Evolutionary conservation across 2,888 invertebrate species (phyloP), one percentile per base, ranked within the genome.

Genomic region (Parnassius apollo): DNA sequence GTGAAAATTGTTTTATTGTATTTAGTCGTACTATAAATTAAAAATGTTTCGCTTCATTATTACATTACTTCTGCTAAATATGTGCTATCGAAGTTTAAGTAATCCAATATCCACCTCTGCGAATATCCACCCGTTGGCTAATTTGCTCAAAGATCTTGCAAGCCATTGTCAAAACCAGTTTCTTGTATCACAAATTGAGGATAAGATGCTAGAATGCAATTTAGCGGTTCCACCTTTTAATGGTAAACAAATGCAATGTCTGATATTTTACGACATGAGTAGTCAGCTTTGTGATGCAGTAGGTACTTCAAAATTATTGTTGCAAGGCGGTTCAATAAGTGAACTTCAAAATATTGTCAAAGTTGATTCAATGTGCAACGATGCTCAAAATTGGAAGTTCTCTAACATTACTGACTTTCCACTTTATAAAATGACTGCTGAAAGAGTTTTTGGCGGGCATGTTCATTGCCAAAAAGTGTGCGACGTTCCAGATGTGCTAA

Each of bases 211-310:
- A 9, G 74, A 78, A 45, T 91, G 90, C 67, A 72, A 78, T 49
- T 67, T 76, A n/a, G 62, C 69, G 13, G 67, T 71, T 25, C 72
- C 78, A 13, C 75, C 74, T 4, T 75, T 77, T 51, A 71, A 68
- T 25, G 75, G 77, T 61, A 75, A 72, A 55, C 77, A 83, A 65
- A 74, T 85, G 18, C 78, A 82, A 68, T 91, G 91, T 71, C 73
- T 86, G 66, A 78, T 88, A 69, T 90, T 88, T 69, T 88, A 82
- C 64, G 90, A 91, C 55, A 88, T 90, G 68, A 89, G 80, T 69
- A 76, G 57, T 62, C 86, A 83, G 65, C 74, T 91, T 9, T 91
- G 90, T 69, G 62, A 69, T 56, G 78, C 80, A 25, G 71, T 78
- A 10, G 67, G 61, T 48, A 48, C 65, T 1, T 70, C 74, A 1